Base-by-base conservation (phyloP, 2,888 invertebrate species). In the Limenitis camilla region DNA sequence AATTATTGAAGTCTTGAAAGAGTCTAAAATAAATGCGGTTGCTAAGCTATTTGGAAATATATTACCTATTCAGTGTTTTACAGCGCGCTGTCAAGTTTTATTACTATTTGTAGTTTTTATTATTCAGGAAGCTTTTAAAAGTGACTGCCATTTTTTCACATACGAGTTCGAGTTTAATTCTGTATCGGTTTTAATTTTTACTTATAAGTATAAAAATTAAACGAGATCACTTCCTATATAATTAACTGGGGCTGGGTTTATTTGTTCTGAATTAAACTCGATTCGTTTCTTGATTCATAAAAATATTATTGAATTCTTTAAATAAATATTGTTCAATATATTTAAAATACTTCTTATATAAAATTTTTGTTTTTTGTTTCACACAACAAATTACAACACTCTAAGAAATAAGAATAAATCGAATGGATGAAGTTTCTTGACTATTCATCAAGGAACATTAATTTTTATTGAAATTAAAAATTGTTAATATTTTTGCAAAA, bases 101-200 rank as follows among this genome's bases (percentile, higher is more conserved):
- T 58, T 50, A 41, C 52, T 48, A 49, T 55, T 60, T 55, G 56
- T 56, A 27, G 43, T 48, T 43, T 49, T 58, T 56, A 57, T 52
- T 52, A 52, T 55, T 48, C 59, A 55, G 59, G 59, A 61, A 59
- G 61, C 55, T 57, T 57, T 57, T 59, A 59, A 59, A 43, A 10
- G 33, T 40, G 49, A 42, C 45, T 56, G 49, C 41, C 41, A 29
- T 58, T 54, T 50, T 43, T 41, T 10, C 43, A 40, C 33, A 35
- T 55, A 35, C 41, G 40, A 39, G 38, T 40, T 45, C 40, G 35
- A 40, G 27, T 48, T 38, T 33, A 32, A 46, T 52, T 40, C 28
- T 32, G 41, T 49, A 33, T 29, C 40, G 47, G 40, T 35, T 52
- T 55, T 55, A 55, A 44, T 58, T 53, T 51, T 53, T 47, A 49